Base-by-base conservation (phyloP, 1,140 invertebrate species). In the Monomorium pharaonis region DNA sequence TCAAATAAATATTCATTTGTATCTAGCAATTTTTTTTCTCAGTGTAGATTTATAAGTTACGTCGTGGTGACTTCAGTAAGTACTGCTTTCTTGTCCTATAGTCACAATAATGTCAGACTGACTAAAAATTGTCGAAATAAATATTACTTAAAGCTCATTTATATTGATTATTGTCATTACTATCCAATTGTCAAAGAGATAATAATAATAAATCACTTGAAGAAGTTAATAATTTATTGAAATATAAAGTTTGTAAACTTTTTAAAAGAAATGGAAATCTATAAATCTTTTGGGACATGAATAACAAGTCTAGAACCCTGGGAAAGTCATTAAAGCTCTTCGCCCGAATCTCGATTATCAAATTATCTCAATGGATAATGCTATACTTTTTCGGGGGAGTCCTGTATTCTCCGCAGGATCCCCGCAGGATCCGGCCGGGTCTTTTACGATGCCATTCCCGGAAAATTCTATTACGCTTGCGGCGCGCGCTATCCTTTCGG, bases 391-490 rank as follows among this genome's bases (percentile, higher is more conserved):
- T 74, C 42, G 6, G 18, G 33, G 37, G 49, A n/a, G 16, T 30
- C 21, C 49, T 70, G 37, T 27, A 72, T 69, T 37, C n/a, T n/a
- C 16, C 37, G 16, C 18, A 51, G 33, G 51, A 72, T 72, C 78
- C n/a, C 62, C 67, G 69, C 27, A 74, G 67, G 67, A 60, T 72
- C 78, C 24, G 51, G n/a, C 51, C 49, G 24, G 67, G 37, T 83
- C 67, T 83, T 83, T 83, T 83, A 74, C 51, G 78, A 74, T 42
- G 54, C 78, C 78, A 58, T 83, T 83, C 21, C 24, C 78, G 24
- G 78, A 83, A 83, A 83, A 83, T 83, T 83, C 67, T 58, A 83
- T 83, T 83, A 83, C 37, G 37, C 67, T 54, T 83, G 67, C 67
- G 78, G 51, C 37, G 65, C 24, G 60, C n/a, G 49, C 77, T 65